phyloP scores from a whole-genome alignment of 2,888 invertebrate genomes.

The Bibio marci region DNA sequence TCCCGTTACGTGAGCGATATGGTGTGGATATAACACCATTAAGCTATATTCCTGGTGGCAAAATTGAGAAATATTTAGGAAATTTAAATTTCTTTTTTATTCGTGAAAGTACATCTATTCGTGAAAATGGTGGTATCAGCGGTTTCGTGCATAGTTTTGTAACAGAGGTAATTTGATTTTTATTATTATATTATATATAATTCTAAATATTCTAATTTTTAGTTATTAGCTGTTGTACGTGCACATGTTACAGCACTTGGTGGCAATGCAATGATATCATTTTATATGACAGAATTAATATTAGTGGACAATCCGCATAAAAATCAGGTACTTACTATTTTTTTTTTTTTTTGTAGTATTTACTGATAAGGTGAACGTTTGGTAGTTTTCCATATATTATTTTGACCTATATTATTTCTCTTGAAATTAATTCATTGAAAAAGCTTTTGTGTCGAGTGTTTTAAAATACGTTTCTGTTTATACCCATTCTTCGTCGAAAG shows the following conservation, averaged over 20 bases:
- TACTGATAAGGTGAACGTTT: not conserved
- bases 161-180: slow-evolving; percentile 44
- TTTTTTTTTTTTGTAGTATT: slow-evolving; percentile 6
- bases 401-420: too few species aligned
- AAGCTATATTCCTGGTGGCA: slow-evolving; percentile 59
- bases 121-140: slow-evolving; percentile 82
- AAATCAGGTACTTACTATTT: slow-evolving; percentile 57
- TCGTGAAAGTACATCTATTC: slow-evolving; percentile 78
- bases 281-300: slow-evolving; percentile 82
- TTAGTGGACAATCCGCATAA: slow-evolving; percentile 87
- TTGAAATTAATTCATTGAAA: too few species aligned
- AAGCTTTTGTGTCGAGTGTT: too few species aligned
- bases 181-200: not conserved
- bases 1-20: slow-evolving; percentile 24
- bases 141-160: slow-evolving; percentile 90
- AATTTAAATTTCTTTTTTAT: slow-evolving; percentile 90
- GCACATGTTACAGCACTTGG: slow-evolving; percentile 87
- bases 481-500: too few species aligned
- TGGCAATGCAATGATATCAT: slow-evolving; percentile 89
- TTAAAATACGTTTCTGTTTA: too few species aligned
- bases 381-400: too few species aligned
- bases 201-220: too few species aligned
- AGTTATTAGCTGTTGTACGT: slow-evolving; percentile 73
- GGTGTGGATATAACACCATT: slow-evolving; percentile 70
- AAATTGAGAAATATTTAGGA: slow-evolving; percentile 68